Base-by-base conservation (phyloP, 2,113 vertebrate genomes). In the Cromileptes altivelis region DNA sequence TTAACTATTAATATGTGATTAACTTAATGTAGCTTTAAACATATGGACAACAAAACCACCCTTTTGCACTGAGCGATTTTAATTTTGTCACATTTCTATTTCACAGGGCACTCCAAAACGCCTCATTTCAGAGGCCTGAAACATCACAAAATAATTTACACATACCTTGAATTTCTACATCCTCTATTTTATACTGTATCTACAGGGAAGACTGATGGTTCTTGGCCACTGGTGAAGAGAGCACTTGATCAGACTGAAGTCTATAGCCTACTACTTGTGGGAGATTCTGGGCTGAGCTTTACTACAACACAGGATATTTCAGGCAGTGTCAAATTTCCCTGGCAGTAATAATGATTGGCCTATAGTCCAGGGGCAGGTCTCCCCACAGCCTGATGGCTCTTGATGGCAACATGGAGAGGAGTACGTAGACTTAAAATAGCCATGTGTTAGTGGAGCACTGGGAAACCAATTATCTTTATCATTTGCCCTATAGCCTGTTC, bases 381-480 rank as follows among this genome's bases (percentile, higher is more conserved):
- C 79, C 86, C 74, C 84, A 64, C 72, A 80, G 86, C 85, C 84
- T 86, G 82, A 85, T 87, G 85, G 79, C 76, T 83, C 88, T 75
- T 83, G 89, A 91, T 85, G 81, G 78, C 80, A 79, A 88, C 72
- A 70, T 19, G 27, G 77, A 76, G 82, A 72, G 63, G 56, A 76
- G 76, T 57, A 74, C 47, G 85, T 72, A 77, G 85, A 82, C 88
- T 85, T 84, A 78, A 86, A 88, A 86, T 86, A 84, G 75, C 82
- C 55, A 63, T 18, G 80, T 81, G 80, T 84, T 71, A 75, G 73
- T 77, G 79, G 70, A 62, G 69, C 69, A 86, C 65, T 52, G 67
- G 80, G 84, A 80, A 92, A 88, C 81, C 89, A 93, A 92, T 93
- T 93, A 91, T 92, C 84, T 92, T 88, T 85, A 93, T 92, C 85